Evolutionary conservation across 2,797 vertebrate species (phyloP).

Genomic region (Lagodon rhomboides): DNA sequence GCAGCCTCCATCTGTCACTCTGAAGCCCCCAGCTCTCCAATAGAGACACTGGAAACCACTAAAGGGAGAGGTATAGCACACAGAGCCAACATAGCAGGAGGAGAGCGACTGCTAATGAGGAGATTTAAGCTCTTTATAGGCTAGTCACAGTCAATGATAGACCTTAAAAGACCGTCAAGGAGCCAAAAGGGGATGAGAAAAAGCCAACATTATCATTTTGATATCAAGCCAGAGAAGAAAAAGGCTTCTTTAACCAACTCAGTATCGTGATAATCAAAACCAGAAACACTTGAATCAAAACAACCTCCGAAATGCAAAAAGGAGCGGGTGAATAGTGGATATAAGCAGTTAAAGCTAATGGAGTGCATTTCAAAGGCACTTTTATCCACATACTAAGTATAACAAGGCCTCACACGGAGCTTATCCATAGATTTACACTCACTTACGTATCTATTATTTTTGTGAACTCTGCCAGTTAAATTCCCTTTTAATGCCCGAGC

Average conservation of each 20-base stretch:
- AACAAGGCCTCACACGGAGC: conserved; percentile 10
- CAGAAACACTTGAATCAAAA: conserved; percentile 40
- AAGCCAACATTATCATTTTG: conserved; percentile 47
- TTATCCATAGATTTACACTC: conserved; percentile 29
- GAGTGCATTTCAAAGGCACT: conserved; percentile 16
- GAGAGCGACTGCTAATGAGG: conserved; percentile 76
- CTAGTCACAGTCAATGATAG: conserved; percentile 63
- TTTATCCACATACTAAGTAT: conserved; percentile 22
- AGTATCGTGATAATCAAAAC: conserved; percentile 29
- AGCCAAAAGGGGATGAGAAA: conserved; percentile 58
- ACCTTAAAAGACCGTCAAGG: conserved; percentile 61
- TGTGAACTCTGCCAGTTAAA: conserved; percentile 36
- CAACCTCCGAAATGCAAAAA: conserved; percentile 13
- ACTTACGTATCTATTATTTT: conserved; percentile 22
- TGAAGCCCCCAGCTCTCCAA: conserved; percentile 61
- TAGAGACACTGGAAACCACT: conserved; percentile 67
- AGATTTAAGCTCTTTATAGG: conserved; percentile 64
- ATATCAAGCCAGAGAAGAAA: conserved; percentile 39
- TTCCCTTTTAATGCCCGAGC: conserved; percentile 30
- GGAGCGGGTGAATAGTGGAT: conserved; percentile 7
- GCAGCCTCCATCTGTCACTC: conserved; percentile 82
- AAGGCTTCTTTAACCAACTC: conserved; percentile 24
- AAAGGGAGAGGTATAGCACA: conserved; percentile 62
- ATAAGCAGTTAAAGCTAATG: conserved; percentile 43
- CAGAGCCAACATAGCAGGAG: conserved; percentile 68